Conservation (phyloP, 2,113 vertebrate genomes). For the Larimichthys crocea region DNA sequence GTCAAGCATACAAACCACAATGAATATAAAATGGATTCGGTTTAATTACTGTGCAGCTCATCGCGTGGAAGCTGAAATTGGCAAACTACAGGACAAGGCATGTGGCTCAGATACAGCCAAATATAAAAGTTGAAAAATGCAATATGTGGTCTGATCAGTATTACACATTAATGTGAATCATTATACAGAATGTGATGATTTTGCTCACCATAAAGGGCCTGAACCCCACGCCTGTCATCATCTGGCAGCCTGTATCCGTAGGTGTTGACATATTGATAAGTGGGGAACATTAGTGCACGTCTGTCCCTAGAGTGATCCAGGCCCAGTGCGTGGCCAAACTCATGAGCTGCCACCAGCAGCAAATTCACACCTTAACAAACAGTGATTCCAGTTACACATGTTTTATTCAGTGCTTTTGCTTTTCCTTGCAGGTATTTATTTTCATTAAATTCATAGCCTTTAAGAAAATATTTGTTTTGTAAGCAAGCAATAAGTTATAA, state of each 20-base stretch:
- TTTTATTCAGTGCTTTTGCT: not conserved
- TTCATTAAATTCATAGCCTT: not conserved
- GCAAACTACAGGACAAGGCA: too few relatives aligned
- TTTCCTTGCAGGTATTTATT: not conserved
- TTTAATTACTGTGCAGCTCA: not conserved
- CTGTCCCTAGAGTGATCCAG: slow-evolving; percentile 84
- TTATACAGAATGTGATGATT: not conserved
- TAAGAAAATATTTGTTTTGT: not conserved
- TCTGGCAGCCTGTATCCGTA: slow-evolving; percentile 79
- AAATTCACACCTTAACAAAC: slow-evolving; percentile 80
- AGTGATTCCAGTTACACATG: not conserved
- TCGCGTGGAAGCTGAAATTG: too few relatives aligned
- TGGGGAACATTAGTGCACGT: slow-evolving; percentile 87
- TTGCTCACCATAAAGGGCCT: slow-evolving; percentile 85
- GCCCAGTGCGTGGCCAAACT: slow-evolving; percentile 90
- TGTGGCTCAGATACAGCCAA: not conserved
- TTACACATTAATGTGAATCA: too few relatives aligned
- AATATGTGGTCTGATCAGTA: not conserved
- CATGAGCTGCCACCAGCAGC: slow-evolving; percentile 88
- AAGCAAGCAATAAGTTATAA: not conserved
- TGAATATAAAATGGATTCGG: not conserved
- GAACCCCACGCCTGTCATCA: slow-evolving; percentile 87
- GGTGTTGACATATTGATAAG: slow-evolving; percentile 79
- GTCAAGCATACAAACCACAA: not conserved
- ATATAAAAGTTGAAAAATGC: not conserved